phyloP scores from a whole-genome alignment of 2,888 invertebrate species.

The Amphipoea oculea region DNA sequence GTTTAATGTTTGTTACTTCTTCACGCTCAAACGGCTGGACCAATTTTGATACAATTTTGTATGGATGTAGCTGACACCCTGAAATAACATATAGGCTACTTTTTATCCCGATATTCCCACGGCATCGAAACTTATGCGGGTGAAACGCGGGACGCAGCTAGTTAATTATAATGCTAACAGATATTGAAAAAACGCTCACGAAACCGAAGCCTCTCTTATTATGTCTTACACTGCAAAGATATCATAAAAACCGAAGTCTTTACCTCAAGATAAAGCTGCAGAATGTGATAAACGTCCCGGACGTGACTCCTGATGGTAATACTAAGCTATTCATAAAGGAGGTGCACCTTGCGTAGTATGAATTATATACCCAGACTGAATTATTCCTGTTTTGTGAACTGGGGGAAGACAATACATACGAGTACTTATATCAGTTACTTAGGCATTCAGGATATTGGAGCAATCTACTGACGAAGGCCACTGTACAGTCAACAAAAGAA shows the following conservation, averaged over 20 bases:
- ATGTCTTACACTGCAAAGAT: not conserved
- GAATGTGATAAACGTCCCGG: constrained; percentile 39
- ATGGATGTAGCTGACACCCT: no score
- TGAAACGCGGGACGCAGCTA: no score
- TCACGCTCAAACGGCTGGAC: no score
- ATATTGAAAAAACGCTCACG: not conserved
- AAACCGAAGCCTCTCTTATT: not conserved
- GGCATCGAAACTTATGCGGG: no score
- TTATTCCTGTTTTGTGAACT: constrained; percentile 9
- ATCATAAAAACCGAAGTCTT: constrained; percentile 16
- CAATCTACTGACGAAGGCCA: not conserved
- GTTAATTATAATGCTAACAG: no score
- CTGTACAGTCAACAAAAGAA: not conserved
- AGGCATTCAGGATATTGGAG: not conserved
- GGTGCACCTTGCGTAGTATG: constrained; percentile 10
- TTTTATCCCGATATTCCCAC: no score
- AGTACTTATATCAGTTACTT: not conserved
- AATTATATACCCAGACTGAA: not conserved
- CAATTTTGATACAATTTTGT: no score
- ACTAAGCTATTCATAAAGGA: constrained; percentile 27
- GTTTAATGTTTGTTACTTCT: no score
- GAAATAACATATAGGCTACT: no score
- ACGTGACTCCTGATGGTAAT: constrained; percentile 49
- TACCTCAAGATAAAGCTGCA: constrained; percentile 25
- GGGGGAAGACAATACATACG: not conserved